Evolutionary conservation across 2,113 vertebrate genomes (phyloP), one percentile per base, ranked within the genome.

Genomic region (Phrynosoma platyrhinos): DNA sequence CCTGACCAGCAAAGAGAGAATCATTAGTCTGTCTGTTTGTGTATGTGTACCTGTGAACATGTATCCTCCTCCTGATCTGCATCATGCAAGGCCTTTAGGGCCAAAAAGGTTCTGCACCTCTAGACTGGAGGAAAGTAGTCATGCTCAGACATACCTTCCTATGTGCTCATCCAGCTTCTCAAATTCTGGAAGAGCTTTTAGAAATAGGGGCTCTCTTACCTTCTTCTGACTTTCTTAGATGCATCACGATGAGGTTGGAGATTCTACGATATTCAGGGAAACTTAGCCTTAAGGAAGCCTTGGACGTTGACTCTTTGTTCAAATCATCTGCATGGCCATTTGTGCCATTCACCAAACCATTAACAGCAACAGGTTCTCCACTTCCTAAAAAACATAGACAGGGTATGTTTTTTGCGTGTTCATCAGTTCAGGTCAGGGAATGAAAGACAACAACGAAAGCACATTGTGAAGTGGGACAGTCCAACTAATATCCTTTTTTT

Each of bases 191-290:
- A 25, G 2, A 53, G 14, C 20, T 53, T 23, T 55, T 55, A 53
- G 6, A 86, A 21, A 36, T 66, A 79, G 18, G 30, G 21, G 82
- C 40, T 1, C 27, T 36, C 75, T 96, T 66, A 99, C 98, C 98
- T 93, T 99, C 99, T 82, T 99, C 98, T 47, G 96, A 94, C 91
- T 96, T 98, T 87, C 99, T 97, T 88, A 99, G 96, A 92, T 99
- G 98, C 90, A 99, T 96, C 62, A 99, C 99, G 69, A 99, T 94
- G 87, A 99, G 97, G 92, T 99, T 99, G 53, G 99, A 99, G 95
- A 99, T 98, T 8, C 98, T 97, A 30, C 95, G 97, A 95, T 99
- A 99, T 87, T 99, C 99, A 0, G 97, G 86, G 88, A 99, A 99
- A 27, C 98, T 98, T 87, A 99, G 96, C 10, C 97, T 97, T 36